Evolutionary conservation across 2,113 vertebrate genomes (phyloP).

Genomic region (Oncorhynchus masou): DNA sequence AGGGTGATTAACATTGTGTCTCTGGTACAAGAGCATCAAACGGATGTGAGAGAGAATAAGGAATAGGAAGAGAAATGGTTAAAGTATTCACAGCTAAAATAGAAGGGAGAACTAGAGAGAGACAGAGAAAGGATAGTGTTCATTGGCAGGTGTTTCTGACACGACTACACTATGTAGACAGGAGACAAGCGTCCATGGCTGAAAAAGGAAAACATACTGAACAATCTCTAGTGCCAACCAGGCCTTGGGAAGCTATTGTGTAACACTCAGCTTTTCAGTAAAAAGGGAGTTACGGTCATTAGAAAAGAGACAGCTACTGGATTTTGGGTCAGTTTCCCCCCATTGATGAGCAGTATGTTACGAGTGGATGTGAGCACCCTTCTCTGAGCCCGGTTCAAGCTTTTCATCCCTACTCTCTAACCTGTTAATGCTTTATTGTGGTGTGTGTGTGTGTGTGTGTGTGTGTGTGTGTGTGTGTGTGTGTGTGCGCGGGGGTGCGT

Average conservation of each 20-base stretch:
- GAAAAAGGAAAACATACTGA: too few species aligned
- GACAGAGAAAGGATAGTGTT: too few species aligned
- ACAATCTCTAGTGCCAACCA: not conserved
- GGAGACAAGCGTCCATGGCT: too few species aligned
- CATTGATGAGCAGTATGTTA: not conserved
- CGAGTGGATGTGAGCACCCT: not conserved
- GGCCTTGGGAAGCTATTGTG: too few species aligned
- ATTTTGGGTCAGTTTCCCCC: too few species aligned
- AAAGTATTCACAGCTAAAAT: too few species aligned
- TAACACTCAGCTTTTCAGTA: not conserved
- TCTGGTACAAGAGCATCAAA: too few species aligned
- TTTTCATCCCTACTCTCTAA: not conserved
- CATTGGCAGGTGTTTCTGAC: too few species aligned
- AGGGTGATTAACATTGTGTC: not conserved
- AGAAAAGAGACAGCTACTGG: not conserved
- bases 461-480: not conserved
- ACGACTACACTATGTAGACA: too few species aligned
- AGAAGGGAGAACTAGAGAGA: too few species aligned
- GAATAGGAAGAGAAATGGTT: too few species aligned
- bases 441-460: not conserved
- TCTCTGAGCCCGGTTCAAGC: not conserved
- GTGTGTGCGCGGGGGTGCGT: not conserved
- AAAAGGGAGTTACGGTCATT: not conserved
- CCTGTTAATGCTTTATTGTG: not conserved
- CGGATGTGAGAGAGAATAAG: too few species aligned